A percentile compares a stretch with the other conserved stretches of the same genome.
Conservation (phyloP, 2,113 vertebrate genomes). For the Ciconia boyciana region DNA sequence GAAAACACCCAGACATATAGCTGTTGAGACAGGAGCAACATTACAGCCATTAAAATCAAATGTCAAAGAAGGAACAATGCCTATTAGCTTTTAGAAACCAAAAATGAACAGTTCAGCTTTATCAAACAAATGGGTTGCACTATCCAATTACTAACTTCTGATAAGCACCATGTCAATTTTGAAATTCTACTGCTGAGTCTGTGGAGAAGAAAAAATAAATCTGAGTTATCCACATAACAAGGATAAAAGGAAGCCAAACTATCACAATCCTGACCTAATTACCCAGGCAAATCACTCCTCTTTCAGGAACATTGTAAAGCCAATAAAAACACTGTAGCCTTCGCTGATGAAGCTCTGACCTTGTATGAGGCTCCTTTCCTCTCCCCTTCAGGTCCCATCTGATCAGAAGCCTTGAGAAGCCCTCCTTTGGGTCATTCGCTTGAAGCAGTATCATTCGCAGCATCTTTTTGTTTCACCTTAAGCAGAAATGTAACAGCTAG, state of each 20-base stretch:
- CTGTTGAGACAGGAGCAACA: constrained; percentile 62
- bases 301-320: neutral
- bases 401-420: neutral
- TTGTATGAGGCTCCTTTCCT: neutral
- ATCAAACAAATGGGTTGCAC: constrained; percentile 66
- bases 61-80: constrained; percentile 59
- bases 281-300: constrained; percentile 10
- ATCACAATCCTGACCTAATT: constrained; percentile 49
- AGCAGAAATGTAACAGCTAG: neutral
- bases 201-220: constrained; percentile 37
- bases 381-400: neutral
- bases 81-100: constrained; percentile 64
- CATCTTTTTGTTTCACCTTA: neutral
- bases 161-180: constrained; percentile 59
- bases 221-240: constrained; percentile 41
- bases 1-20: constrained; percentile 43
- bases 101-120: constrained; percentile 55
- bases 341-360: neutral
- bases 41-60: constrained; percentile 72
- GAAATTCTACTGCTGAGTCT: constrained; percentile 37
- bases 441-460: neutral
- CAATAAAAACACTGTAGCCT: neutral
- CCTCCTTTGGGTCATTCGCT: neutral
- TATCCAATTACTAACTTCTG: constrained; percentile 64
- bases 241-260: constrained; percentile 41